A percentile compares a stretch with the other conserved stretches of the same genome.
These are phyloP conservation scores for Bibio marci DNA, from an alignment of 2,888 invertebrate genomes.

Conservation along the genomic window DNA sequence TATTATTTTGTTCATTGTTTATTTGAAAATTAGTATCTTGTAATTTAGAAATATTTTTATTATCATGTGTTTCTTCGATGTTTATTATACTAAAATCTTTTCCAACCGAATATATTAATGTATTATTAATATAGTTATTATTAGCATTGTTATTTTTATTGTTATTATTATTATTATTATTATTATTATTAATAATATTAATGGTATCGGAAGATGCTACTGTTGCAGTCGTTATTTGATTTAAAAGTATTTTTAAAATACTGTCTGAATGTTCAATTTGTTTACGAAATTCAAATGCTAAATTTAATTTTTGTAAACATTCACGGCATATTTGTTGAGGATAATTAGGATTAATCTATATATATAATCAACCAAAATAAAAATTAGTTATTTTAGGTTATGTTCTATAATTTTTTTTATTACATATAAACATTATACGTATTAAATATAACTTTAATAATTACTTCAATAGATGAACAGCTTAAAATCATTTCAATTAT, in stretches of 20 bases:
- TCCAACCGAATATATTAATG: no score
- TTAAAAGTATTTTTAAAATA: neutral
- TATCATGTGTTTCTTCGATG: no score
- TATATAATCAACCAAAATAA: conserved; percentile 2
- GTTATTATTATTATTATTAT: no score
- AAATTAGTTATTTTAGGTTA: no score
- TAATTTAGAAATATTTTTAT: no score
- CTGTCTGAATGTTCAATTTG: neutral
- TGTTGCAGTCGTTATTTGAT: neutral
- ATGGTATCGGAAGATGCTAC: no score
- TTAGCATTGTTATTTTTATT: no score
- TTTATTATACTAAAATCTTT: no score
- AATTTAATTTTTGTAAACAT: conserved; percentile 10
- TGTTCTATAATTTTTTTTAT: neutral
- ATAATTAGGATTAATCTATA: conserved; percentile 11
- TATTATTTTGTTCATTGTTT: no score
- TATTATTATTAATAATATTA: no score
- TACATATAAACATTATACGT: neutral
- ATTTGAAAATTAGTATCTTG: no score
- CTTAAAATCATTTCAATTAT: neutral
- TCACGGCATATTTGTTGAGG: conserved; percentile 11
- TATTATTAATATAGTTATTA: no score
- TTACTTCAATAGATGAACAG: neutral
- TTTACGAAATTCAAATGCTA: conserved; percentile 10
- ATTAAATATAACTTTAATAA: neutral